Evolutionary conservation across 2,888 invertebrate species (phyloP), one percentile per base, ranked within the genome.

Genomic region (Podotricha telesiphe): DNA sequence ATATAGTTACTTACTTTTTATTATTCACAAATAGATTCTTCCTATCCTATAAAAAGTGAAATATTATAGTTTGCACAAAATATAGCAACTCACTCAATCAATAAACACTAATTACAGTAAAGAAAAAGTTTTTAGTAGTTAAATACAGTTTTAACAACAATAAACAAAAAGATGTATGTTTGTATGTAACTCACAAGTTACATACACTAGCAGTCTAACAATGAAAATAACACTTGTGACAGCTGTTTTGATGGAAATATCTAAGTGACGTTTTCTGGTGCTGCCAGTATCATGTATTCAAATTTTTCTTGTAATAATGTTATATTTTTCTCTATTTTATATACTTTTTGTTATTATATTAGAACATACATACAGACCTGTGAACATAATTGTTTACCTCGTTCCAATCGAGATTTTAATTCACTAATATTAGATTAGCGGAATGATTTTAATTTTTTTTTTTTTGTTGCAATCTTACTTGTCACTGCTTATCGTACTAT

Each of bases 1-100:
- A 28, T 45, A 22, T 59, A 22, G 22, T 19, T 58, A 59, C 59
- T 42, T 45, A 59, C 59, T 45, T 59, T 22, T 59, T 59, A 22
- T 59, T 59, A 45, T 59, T 59, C 45, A 10, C 15, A 45, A 10
- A 45, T 59, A 22, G 10, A 59, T 45, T n/a, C 22, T 10, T 6
- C n/a, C n/a, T n/a, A n/a, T 59, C 45, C 45, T 19, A 10, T 59
- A n/a, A 22, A 17, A 45, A 45, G 22, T 45, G 22, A n/a, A 22
- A 11, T 45, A 4, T 8, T 47, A 17, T 42, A 0, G n/a, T 45
- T 45, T 22, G n/a, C 20, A 22, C 11, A 22, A 45, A 59, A 59
- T 45, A 59, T 45, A 5, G 0, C 11, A 55, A n/a, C n/a, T 34
- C 55, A 55, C 34, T 34, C 17, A 17, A 55, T 37, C n/a, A 34